Evolutionary conservation across 2,888 invertebrate genomes (phyloP), one percentile per base, ranked within the genome.

Genomic region (Melipona beecheii): DNA sequence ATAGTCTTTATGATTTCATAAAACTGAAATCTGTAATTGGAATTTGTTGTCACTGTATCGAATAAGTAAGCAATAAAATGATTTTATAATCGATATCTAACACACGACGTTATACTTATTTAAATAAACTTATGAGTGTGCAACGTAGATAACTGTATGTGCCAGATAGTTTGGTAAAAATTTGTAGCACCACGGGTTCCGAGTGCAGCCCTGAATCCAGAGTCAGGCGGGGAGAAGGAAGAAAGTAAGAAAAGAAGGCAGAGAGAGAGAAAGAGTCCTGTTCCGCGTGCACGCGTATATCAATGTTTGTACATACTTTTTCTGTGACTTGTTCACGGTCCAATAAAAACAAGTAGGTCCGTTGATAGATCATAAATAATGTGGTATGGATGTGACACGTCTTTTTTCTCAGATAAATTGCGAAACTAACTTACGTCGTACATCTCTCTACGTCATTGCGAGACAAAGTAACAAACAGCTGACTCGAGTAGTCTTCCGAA

Each of bases 281-380:
- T 71, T 70, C 74, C 81, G 66, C 60, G 65, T 69, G 72, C 60
- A 56, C 58, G 64, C 68, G 69, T 80, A 68, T 62, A 74, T 64
- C 80, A 75, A 75, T 68, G 79, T 68, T 56, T 78, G 71, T 70
- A 74, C 24, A 24, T 69, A 43, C 62, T 62, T 69, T 43, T 58
- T 78, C 71, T 66, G 56, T 73, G 79, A 64, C 66, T 84, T 76
- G 82, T 75, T 84, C 75, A 78, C 27, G 78, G 49, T 60, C 77
- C 58, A 77, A 79, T 71, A 80, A 82, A 83, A 89, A 87, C 85
- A 85, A 85, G 85, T 89, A 87, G 81, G 83, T 62, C 83, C 83
- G 75, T 78, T 70, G 78, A 84, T 86, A 84, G 68, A 74, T 72
- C 66, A 73, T 73, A 65, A 50, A 76, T 83, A 84, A 84, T 69